A percentile compares a stretch with the other conserved stretches of the same genome.
Conservation (phyloP, 1,140 invertebrate species). For the Eumaeus atala region DNA sequence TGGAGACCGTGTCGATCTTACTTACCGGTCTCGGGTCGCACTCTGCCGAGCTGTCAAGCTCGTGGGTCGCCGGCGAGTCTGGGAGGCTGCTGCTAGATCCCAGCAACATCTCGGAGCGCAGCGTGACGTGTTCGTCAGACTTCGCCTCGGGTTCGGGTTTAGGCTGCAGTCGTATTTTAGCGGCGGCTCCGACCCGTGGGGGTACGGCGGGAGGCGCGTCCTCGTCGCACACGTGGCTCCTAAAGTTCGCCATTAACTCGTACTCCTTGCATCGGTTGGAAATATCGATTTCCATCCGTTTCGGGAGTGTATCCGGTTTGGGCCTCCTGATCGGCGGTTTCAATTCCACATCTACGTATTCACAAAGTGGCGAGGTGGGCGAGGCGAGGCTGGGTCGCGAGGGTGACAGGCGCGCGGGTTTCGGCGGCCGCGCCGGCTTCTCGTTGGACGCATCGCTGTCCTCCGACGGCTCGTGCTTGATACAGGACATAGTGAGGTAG, state of each 20-base stretch:
- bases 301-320: constrained; percentile 31
- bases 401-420: constrained; percentile 49
- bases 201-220: constrained; percentile 63
- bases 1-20: constrained; percentile 41
- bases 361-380: constrained; percentile 34
- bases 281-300: constrained; percentile 26
- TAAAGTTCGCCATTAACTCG: constrained; percentile 66
- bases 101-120: constrained; percentile 28
- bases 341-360: constrained; percentile 58
- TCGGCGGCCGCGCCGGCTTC: constrained; percentile 48
- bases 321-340: constrained; percentile 37
- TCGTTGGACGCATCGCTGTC: constrained; percentile 55
- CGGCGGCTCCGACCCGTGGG: constrained; percentile 40
- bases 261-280: constrained; percentile 56
- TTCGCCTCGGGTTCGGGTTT: constrained; percentile 32
- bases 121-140: constrained; percentile 22
- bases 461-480: constrained; percentile 55
- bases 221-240: constrained; percentile 42
- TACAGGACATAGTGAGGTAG: constrained; percentile 65
- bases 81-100: constrained; percentile 34
- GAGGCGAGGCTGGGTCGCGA: constrained; percentile 29
- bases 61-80: constrained; percentile 25
- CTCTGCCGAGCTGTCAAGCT: constrained; percentile 19
- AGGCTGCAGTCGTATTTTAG: constrained; percentile 26
- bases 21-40: constrained; percentile 29